Evolutionary conservation across 1,140 invertebrate species (phyloP).

Genomic region (Schlechtendalia chinensis): DNA sequence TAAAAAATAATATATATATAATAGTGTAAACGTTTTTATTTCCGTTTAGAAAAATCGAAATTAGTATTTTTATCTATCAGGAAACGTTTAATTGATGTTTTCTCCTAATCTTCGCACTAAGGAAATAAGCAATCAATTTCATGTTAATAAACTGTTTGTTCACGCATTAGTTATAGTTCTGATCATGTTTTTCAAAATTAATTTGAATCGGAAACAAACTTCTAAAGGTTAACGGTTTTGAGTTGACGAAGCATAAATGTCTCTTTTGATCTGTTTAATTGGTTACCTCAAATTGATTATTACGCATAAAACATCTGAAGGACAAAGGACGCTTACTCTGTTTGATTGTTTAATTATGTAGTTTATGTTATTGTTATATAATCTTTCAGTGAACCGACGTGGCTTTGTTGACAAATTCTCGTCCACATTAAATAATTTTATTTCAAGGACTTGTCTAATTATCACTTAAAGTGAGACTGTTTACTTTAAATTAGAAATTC

Average conservation of each 20-base stretch:
- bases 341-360: background rate
- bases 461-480: constrained; percentile 3
- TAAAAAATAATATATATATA: background rate
- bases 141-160: background rate
- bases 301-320: background rate
- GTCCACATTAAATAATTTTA: background rate
- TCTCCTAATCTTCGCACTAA: background rate
- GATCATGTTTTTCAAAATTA: background rate
- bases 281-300: background rate
- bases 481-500: constrained; percentile 27
- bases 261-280: background rate
- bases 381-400: background rate
- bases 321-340: background rate
- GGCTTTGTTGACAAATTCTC: constrained; percentile 17
- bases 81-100: background rate
- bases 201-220: background rate
- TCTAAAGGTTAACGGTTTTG: background rate
- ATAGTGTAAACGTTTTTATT: background rate
- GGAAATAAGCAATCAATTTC: background rate
- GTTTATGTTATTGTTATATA: constrained; percentile 8
- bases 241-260: background rate
- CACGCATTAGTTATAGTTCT: background rate
- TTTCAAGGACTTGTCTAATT: constrained; percentile 37
- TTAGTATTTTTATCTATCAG: background rate
- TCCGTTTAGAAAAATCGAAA: background rate